Base-by-base conservation (phyloP, 1,140 invertebrate genomes). In the Drosophila elegans region DNA sequence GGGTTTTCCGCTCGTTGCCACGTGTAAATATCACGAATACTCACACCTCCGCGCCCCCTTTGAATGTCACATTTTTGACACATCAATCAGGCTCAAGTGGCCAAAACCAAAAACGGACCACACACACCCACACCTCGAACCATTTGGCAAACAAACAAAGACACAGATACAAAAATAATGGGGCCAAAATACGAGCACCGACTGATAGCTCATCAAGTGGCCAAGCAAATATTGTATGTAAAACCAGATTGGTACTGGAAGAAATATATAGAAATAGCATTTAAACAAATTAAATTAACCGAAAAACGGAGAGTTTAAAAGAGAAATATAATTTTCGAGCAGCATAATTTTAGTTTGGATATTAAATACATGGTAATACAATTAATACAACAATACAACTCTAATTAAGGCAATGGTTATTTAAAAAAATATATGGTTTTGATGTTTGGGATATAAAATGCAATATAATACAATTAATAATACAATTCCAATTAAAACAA, bases 31-130 rank as follows among this genome's bases (percentile, higher is more conserved):
- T 66, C 60, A 72, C 32, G 34, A 39, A 57, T 66, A 57, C 49
- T 44, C 36, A 72, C 54, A 57, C 45, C 55, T 27, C 12, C 6
- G 34, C 16, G 4, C 7, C 2, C 12, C 32, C 45, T 48, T 45
- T 46, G 25, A 51, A 56, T 75, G 52, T 62, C 71, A 73, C 77
- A 61, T 55, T 72, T 84, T 78, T 74, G 60, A 84, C 66, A 63
- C 57, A 74, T 78, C 74, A 78, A 86, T 82, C 74, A 88, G 42
- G 63, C 59, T 72, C 72, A 82, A 88, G 68, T 86, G 83, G 42
- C 71, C 48, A 63, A 59, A 49, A n/a, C 6, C 12, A 12, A 66
- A 51, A 45, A 41, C 41, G 25, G 41, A 45, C 16, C 7, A 10
- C 29, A 16, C 42, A 48, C 57, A 63, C 7, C 41, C 68, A 41